A percentile compares a stretch with the other conserved stretches of the same genome.
These are phyloP conservation scores for Scaptomyza cyrtandrae DNA, from an alignment of 2,888 invertebrate species.

Conservation along the genomic window DNA sequence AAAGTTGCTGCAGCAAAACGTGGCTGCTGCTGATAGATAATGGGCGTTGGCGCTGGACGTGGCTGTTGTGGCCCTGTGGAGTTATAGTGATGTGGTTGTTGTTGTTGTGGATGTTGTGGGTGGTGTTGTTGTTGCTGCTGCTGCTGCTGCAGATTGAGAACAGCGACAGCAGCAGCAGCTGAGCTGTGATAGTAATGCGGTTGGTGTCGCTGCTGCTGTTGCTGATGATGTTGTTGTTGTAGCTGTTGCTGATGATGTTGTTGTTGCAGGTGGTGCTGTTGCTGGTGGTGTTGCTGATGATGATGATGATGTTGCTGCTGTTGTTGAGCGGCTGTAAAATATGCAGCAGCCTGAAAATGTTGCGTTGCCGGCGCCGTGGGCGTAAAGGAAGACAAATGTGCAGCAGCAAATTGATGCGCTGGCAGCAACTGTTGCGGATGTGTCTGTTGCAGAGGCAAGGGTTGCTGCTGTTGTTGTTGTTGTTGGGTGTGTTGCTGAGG, in stretches of 20 bases:
- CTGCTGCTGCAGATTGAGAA: constrained; percentile 86
- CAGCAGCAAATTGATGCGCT: constrained; percentile 63
- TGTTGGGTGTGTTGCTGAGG: constrained; percentile 58
- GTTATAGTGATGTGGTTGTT: constrained; percentile 80
- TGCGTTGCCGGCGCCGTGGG: constrained; percentile 57
- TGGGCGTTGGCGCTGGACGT: constrained; percentile 56
- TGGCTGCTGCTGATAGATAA: constrained; percentile 72
- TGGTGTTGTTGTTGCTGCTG: constrained; percentile 79
- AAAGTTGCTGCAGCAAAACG: constrained; percentile 55
- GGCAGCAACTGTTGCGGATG: constrained; percentile 57
- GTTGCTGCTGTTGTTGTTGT: constrained; percentile 54
- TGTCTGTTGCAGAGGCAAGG: constrained; percentile 41
- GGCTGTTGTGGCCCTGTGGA: constrained; percentile 73
- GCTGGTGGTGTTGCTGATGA: constrained; percentile 59
- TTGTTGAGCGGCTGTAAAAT: constrained; percentile 62
- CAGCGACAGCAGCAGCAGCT: constrained; percentile 70
- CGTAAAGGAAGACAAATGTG: constrained; percentile 69
- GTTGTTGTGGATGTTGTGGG: constrained; percentile 45
- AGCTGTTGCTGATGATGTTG: constrained; percentile 37
- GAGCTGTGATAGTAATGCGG: constrained; percentile 80
- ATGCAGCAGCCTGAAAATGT: constrained; percentile 65
- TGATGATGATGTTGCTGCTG: constrained; percentile 72
- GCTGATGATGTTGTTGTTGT: constrained; percentile 29
- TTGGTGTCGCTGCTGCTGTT: constrained; percentile 69
- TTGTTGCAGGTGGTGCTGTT: constrained; percentile 54